A percentile compares a stretch with the other conserved stretches of the same genome.
phyloP scores from a whole-genome alignment of 2,888 invertebrate genomes.

The Drosophila mercatorum region DNA sequence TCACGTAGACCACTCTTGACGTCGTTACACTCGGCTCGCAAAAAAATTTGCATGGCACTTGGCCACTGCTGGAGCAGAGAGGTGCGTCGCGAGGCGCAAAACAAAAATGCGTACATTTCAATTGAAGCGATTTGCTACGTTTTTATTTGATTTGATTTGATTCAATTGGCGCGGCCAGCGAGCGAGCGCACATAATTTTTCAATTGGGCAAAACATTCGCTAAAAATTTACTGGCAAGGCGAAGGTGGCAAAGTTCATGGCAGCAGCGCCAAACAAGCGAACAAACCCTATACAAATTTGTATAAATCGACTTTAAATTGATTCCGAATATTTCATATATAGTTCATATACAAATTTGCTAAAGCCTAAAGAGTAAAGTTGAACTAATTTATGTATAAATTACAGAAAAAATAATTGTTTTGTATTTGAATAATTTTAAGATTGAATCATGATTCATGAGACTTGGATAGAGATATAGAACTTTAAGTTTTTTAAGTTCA shows the following conservation, averaged over 20 bases:
- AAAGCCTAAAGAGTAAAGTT: neutral
- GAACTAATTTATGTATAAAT: neutral
- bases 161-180: conserved; percentile 65
- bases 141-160: conserved; percentile 70
- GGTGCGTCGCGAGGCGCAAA: conserved; percentile 1
- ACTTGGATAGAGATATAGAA: neutral
- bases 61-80: neutral
- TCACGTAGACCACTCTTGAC: conserved; percentile 62
- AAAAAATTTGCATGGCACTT: conserved; percentile 33
- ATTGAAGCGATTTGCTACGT: conserved; percentile 59
- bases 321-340: conserved; percentile 10
- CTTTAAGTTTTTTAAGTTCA: neutral
- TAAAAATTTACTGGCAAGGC: conserved; percentile 39
- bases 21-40: conserved; percentile 3
- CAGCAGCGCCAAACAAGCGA: conserved; percentile 15
- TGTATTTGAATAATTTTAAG: too few relatives aligned
- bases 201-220: conserved; percentile 66
- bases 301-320: conserved; percentile 30
- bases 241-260: conserved; percentile 62
- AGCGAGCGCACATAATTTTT: conserved; percentile 63
- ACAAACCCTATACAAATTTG: conserved; percentile 1
- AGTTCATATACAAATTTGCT: neutral
- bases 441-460: too few relatives aligned
- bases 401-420: too few relatives aligned
- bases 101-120: conserved; percentile 64